Conservation (phyloP, 2,113 vertebrate genomes). For the Plotosus lineatus region DNA sequence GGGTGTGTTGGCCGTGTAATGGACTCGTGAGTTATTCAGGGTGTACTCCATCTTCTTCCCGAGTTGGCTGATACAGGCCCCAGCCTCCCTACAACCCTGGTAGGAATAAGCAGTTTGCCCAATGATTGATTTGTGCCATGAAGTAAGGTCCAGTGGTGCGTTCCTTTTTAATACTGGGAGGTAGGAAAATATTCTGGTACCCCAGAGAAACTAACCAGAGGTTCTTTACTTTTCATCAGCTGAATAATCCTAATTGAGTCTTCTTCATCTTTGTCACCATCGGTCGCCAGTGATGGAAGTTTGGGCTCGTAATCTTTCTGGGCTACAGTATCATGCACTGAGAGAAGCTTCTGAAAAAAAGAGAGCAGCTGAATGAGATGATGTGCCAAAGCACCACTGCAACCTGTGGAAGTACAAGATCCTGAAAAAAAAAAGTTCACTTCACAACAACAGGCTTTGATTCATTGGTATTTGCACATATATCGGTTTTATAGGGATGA, state of each 20-base stretch:
- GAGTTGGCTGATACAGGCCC: too few species aligned
- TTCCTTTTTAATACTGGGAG: neutral
- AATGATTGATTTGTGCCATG: neutral
- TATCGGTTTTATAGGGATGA: conserved; percentile 50
- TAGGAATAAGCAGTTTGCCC: too few species aligned
- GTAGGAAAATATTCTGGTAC: neutral
- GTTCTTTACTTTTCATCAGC: conserved; percentile 85
- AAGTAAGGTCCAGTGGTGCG: neutral
- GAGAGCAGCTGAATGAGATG: neutral
- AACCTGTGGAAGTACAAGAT: neutral
- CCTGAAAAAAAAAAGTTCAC: neutral
- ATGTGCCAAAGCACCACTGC: neutral
- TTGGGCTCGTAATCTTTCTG: conserved; percentile 79
- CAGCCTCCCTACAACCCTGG: too few species aligned
- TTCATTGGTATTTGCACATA: conserved; percentile 11
- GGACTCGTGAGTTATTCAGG: too few species aligned
- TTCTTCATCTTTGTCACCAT: conserved; percentile 79
- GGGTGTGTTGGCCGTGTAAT: too few species aligned
- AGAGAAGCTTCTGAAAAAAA: conserved; percentile 78
- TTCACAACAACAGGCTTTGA: neutral
- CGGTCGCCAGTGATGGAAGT: conserved; percentile 83
- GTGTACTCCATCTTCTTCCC: too few species aligned
- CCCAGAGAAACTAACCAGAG: conserved; percentile 73
- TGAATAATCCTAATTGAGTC: conserved; percentile 89
- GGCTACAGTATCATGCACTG: conserved; percentile 71